Base-by-base conservation (phyloP, 2,113 vertebrate genomes). In the Psephotus haematonotus region DNA sequence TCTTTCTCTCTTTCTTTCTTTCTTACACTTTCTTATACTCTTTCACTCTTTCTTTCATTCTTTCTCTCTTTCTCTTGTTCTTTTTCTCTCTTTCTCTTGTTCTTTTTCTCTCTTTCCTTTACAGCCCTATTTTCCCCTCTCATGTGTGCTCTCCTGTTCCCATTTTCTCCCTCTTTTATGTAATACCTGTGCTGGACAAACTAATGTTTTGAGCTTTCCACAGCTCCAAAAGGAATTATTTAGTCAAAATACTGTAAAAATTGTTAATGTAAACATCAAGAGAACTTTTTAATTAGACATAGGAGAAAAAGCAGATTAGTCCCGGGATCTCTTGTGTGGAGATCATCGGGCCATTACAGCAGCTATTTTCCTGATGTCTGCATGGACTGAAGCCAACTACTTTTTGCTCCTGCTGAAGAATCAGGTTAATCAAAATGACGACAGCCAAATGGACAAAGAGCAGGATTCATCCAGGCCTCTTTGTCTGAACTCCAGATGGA, bases 371-470 rank as follows among this genome's bases (percentile, higher is more conserved):
- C 82, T 93, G 88, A 96, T 94, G 95, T 93, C 92, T 95, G 64
- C 0, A 1, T 96, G 94, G 93, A 95, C 68, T 0, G 0, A 90
- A 71, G 95, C 96, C 96, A 97, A 76, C 80, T 93, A 84, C 90
- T 90, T 97, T 92, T 88, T 91, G 93, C 88, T 93, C 80, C 88
- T 95, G 77, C 91, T 93, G 86, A 91, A 97, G 93, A 95, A 95
- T 92, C 96, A 95, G 91, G 96, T 95, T 97, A 97, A 96, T 97
- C 96, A 97, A 93, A 96, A 96, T 0, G 71, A 95, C 95, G 94
- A 96, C 95, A 97, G 83, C 69, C 80, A 95, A 94, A 93, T 82
- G 90, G 95, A 82, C 90, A 95, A 95, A 95, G 80, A 92, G 83
- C 90, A 95, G 92, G 93, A 92, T 94, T 95, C 88, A 93, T 95